These are phyloP conservation scores for Fratercula arctica DNA, from an alignment of 2,797 vertebrate species.

Conservation along the genomic window DNA sequence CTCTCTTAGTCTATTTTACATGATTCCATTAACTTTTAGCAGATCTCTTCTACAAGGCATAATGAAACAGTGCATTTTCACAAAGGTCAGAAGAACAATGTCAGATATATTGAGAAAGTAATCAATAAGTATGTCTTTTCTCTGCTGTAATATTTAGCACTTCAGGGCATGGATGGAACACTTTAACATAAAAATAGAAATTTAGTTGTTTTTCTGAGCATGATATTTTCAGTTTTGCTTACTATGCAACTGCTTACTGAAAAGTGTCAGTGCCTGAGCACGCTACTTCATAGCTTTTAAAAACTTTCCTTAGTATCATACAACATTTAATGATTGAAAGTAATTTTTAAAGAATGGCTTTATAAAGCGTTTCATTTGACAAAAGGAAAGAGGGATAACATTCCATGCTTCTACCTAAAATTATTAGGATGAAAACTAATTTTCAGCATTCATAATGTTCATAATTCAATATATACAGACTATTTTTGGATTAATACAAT, in stretches of 20 bases:
- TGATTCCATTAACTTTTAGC: not conserved
- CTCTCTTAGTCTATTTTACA: not conserved
- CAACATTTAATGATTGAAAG: not conserved
- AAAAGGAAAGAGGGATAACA: not conserved
- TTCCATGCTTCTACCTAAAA: not conserved
- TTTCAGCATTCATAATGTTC: not conserved
- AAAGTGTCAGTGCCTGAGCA: not conserved
- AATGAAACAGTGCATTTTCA: not conserved
- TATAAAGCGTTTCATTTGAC: not conserved
- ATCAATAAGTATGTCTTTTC: not conserved
- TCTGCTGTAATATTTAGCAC: not conserved
- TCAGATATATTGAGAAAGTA: not conserved
- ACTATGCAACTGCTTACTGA: not conserved
- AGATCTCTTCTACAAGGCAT: not conserved
- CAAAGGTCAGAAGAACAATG: not conserved
- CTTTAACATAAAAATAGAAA: not conserved
- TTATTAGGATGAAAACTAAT: slow-evolving; percentile 12
- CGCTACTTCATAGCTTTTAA: not conserved
- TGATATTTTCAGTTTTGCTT: not conserved
- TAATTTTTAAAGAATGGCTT: not conserved
- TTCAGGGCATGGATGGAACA: not conserved
- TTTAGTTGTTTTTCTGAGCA: not conserved
- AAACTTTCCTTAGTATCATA: not conserved
- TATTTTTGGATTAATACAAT: slow-evolving; percentile 28
- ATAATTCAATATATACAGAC: not conserved